Conservation (phyloP, 2,113 vertebrate species). For the Microtus oregoni region DNA sequence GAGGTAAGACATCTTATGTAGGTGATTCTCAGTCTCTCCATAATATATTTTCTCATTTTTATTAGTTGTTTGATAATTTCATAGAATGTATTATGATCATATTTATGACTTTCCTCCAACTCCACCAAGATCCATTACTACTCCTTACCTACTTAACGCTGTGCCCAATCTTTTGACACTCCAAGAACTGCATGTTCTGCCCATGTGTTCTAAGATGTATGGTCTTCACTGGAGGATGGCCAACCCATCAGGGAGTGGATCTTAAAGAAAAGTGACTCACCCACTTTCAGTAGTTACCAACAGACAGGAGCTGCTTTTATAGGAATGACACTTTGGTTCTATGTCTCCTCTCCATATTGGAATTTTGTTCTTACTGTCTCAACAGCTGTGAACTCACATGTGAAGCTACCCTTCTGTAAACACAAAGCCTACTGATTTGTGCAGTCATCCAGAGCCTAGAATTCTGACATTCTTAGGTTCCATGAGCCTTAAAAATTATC, state of each 20-base stretch:
- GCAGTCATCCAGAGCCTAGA: too few species aligned
- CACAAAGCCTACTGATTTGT: background rate
- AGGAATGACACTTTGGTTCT: background rate
- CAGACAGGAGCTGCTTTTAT: background rate
- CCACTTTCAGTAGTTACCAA: background rate
- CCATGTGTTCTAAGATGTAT: background rate
- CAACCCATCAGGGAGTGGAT: background rate
- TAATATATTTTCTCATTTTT: background rate
- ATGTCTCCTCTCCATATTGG: background rate
- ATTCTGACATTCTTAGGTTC: background rate
- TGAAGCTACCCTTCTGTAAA: background rate
- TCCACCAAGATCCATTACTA: background rate
- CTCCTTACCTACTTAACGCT: background rate
- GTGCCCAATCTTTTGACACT: background rate
- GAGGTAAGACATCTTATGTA: background rate
- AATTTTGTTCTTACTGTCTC: background rate
- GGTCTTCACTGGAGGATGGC: background rate
- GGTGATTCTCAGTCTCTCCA: background rate
- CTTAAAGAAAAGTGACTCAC: background rate
- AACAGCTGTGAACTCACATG: background rate
- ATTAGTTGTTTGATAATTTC: background rate
- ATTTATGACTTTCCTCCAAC: background rate
- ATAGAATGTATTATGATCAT: background rate
- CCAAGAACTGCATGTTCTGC: background rate
- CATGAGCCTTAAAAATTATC: background rate